Evolutionary conservation across 2,888 invertebrate genomes (phyloP).

Genomic region (Drosophila barbarae): DNA sequence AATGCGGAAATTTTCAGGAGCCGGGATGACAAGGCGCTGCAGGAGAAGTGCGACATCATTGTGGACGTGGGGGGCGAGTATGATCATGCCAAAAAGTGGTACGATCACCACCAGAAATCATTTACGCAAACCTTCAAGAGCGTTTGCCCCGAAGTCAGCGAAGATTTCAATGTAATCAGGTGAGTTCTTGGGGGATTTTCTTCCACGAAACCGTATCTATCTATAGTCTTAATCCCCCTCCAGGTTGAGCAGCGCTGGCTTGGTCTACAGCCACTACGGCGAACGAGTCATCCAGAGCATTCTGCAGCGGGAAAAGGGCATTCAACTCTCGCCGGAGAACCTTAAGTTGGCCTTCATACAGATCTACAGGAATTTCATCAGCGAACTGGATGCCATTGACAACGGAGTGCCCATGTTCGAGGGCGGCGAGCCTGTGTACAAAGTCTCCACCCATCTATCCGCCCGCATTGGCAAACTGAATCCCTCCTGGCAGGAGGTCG

Average conservation of each 20-base stretch:
- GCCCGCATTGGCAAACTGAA: slow-evolving; percentile 88
- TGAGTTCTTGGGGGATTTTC: slow-evolving; percentile 41
- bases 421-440: slow-evolving; percentile 86
- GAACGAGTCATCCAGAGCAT: slow-evolving; percentile 86
- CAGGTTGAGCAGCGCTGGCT: slow-evolving; percentile 96
- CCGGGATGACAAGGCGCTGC: slow-evolving; percentile 83
- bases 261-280: slow-evolving; percentile 95
- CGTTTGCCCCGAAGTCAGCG: slow-evolving; percentile 83
- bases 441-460: slow-evolving; percentile 89
- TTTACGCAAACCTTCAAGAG: slow-evolving; percentile 86
- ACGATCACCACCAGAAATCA: slow-evolving; percentile 96
- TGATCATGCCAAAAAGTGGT: slow-evolving; percentile 87
- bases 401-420: slow-evolving; percentile 94
- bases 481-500: slow-evolving; percentile 89
- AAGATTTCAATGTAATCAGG: slow-evolving; percentile 82
- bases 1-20: slow-evolving; percentile 89
- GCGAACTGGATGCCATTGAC: slow-evolving; percentile 97
- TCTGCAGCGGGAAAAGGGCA: slow-evolving; percentile 79
- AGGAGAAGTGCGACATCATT: slow-evolving; percentile 91
- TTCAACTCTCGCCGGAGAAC: slow-evolving; percentile 80
- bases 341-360: slow-evolving; percentile 83
- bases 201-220: not conserved
- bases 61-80: slow-evolving; percentile 96
- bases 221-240: slow-evolving; percentile 56
- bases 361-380: slow-evolving; percentile 92